phyloP scores from a whole-genome alignment of 2,888 invertebrate genomes.

The Luffia ferchaultella region DNA sequence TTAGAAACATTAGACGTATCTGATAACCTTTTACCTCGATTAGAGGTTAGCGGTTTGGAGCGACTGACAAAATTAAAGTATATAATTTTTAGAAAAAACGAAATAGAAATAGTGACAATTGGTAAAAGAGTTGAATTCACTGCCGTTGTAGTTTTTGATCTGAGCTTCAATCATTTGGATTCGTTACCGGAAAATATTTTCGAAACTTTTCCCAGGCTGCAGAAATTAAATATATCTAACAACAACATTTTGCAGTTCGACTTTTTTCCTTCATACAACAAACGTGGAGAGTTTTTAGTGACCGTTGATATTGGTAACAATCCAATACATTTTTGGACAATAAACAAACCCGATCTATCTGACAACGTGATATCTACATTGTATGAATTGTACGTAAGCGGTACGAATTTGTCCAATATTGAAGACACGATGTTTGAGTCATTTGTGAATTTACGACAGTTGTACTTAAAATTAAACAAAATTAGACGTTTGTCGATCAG shows the following conservation, averaged over 20 bases:
- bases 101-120: constrained; percentile 41
- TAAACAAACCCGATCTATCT: constrained; percentile 28
- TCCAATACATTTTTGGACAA: constrained; percentile 40
- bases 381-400: constrained; percentile 50
- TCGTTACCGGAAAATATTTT: constrained; percentile 38
- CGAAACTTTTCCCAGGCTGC: constrained; percentile 49
- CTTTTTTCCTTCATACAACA: constrained; percentile 38
- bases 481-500: constrained; percentile 84
- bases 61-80: constrained; percentile 43
- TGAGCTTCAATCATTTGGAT: constrained; percentile 47
- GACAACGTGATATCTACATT: constrained; percentile 43
- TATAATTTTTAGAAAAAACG: constrained; percentile 47
- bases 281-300: constrained; percentile 33
- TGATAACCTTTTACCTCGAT: constrained; percentile 71
- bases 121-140: constrained; percentile 40
- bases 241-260: constrained; percentile 47
- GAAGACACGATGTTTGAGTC: constrained; percentile 79
- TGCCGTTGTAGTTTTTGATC: constrained; percentile 41
- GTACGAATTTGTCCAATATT: constrained; percentile 46
- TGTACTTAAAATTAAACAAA: constrained; percentile 78
- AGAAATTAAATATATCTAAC: constrained; percentile 48
- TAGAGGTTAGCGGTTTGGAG: constrained; percentile 71
- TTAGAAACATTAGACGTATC: constrained; percentile 77
- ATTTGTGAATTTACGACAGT: constrained; percentile 78
- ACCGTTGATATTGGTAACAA: constrained; percentile 54